Base-by-base conservation (phyloP, 2,888 invertebrate species). In the Hyppa rectilinea region DNA sequence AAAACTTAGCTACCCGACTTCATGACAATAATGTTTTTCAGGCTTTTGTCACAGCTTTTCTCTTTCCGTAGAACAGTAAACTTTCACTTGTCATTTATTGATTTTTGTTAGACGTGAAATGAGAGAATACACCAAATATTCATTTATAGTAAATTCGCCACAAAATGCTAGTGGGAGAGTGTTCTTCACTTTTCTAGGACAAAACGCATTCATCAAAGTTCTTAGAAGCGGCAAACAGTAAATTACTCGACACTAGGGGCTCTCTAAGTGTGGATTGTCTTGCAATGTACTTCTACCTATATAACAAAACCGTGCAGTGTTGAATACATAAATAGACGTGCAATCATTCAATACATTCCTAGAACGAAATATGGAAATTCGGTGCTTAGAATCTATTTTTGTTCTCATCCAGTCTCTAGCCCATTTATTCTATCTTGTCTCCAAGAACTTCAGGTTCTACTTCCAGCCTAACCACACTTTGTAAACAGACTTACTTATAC, bases 71-170 rank as follows among this genome's bases (percentile, higher is more conserved):
- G 14, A 59, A n/a, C 47, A 50, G 29, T 14, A 31, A n/a, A 62
- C 76, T 66, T 75, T 70, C 76, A 59, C 69, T 29, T 36, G 26
- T 2, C 26, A 5, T 38, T 58, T 62, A 59, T 79, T n/a, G 60
- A 65, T 52, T 52, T 53, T 26, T 45, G n/a, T 55, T 49, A 36
- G 2, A 52, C 7, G 29, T 12, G 20, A 58, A 47, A 43, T 53
- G 12, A 20, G 17, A 34, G 53, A 26, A 61, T 29, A 59, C 14
- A n/a, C 43, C 31, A 47, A 10, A 45, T 38, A 45, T 53, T 43
- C 4, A 20, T 45, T 9, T 36, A 43, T 17, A 2, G 12, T 12
- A 43, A 14, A 43, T 59, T 52, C 17, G 2, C 23, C 20, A 29
- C 14, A 10, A 45, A 29, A 36, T 72, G 10, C 38, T 17, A 38